Evolutionary conservation across 2,113 vertebrate species (phyloP).

Genomic region (Fregata magnificens): DNA sequence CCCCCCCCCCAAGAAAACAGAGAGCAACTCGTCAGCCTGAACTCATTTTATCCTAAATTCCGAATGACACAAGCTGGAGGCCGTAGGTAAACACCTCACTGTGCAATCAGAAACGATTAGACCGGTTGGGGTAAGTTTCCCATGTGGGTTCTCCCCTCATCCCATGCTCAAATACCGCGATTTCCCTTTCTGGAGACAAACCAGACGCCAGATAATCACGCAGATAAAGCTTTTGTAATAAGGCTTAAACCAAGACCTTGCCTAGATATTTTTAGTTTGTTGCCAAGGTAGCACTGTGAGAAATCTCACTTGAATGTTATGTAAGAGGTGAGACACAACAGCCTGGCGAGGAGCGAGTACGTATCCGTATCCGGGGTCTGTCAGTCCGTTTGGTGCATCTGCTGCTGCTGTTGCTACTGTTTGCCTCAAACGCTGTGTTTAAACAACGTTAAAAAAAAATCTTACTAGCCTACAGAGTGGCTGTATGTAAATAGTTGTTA

Average conservation of each 20-base stretch:
- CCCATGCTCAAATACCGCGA: slow-evolving; percentile 32
- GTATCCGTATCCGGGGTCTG: slow-evolving; percentile 39
- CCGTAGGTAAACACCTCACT: not conserved
- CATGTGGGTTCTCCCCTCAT: slow-evolving; percentile 6
- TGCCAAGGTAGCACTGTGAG: slow-evolving; percentile 85
- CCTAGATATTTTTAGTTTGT: slow-evolving; percentile 86
- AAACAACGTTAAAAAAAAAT: slow-evolving; percentile 77
- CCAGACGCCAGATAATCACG: slow-evolving; percentile 77
- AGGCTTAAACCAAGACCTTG: slow-evolving; percentile 80
- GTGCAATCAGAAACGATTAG: not conserved
- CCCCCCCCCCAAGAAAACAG: not conserved
- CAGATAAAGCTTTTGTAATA: slow-evolving; percentile 76
- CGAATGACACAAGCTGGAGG: not conserved
- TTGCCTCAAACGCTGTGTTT: slow-evolving; percentile 88
- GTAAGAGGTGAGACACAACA: slow-evolving; percentile 82
- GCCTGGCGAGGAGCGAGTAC: slow-evolving; percentile 64
- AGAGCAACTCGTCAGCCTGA: slow-evolving; percentile 15
- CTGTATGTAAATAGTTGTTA: slow-evolving; percentile 94
- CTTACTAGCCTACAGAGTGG: slow-evolving; percentile 80
- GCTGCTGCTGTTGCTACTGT: slow-evolving; percentile 83
- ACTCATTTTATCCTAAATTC: slow-evolving; percentile 10
- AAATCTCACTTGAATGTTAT: slow-evolving; percentile 83
- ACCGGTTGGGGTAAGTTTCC: slow-evolving; percentile 21
- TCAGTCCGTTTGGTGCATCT: slow-evolving; percentile 83
- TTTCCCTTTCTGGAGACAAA: slow-evolving; percentile 73